Evolutionary conservation across 1,140 invertebrate genomes (phyloP).

Genomic region (Calephelis nemesis): DNA sequence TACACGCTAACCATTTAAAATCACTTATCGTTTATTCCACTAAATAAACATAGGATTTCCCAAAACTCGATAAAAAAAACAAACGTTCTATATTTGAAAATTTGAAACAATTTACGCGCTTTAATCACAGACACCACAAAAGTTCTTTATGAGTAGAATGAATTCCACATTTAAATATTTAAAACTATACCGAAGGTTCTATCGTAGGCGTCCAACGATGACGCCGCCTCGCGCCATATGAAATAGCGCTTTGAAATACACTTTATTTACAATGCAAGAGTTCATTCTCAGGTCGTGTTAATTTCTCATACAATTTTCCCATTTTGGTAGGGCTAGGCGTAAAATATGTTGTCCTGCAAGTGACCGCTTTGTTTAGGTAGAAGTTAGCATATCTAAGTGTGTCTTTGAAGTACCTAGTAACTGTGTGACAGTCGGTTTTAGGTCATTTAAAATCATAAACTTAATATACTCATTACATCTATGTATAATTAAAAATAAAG

Average conservation of each 20-base stretch:
- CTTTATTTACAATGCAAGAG: conserved; percentile 47
- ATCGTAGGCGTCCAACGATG: conserved; percentile 58
- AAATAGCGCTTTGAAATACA: conserved; percentile 49
- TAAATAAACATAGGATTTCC: conserved; percentile 18
- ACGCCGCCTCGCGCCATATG: conserved; percentile 60
- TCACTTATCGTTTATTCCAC: conserved; percentile 25
- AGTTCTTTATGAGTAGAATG: conserved; percentile 21
- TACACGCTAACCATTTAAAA: conserved; percentile 7
- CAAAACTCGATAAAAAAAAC: not conserved
- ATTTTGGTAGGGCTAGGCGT: conserved; percentile 38
- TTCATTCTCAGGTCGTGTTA: conserved; percentile 49
- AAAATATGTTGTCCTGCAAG: conserved; percentile 44
- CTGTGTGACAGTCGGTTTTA: not conserved
- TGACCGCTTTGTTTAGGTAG: conserved; percentile 55
- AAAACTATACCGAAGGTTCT: conserved; percentile 46
- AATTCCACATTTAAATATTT: conserved; percentile 35
- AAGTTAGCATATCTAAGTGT: conserved; percentile 40
- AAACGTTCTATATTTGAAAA: conserved; percentile 17
- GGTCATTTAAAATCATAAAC: too few relatives aligned
- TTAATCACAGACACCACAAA: conserved; percentile 6
- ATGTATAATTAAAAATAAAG: too few relatives aligned
- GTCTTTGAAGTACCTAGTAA: not conserved
- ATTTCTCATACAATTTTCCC: conserved; percentile 46
- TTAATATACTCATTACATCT: too few relatives aligned
- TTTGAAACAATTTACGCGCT: conserved; percentile 16